Conservation (phyloP, 2,888 invertebrate genomes). For the Eupithecia insigniata region DNA sequence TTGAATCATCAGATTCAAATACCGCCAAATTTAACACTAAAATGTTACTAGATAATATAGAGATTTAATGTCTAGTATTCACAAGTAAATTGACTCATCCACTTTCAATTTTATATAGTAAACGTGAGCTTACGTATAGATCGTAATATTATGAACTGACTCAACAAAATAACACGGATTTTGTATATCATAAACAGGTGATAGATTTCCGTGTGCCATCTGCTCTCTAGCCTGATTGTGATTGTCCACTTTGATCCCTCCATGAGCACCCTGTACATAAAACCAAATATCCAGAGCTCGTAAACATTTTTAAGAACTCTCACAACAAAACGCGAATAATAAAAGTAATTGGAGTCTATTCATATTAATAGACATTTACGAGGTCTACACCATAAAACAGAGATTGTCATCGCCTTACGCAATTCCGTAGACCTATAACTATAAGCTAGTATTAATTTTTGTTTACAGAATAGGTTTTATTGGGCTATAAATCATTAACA, state of each 20-base stretch:
- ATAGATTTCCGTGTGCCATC: slow-evolving; percentile 65
- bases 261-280: slow-evolving; percentile 67
- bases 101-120: neutral
- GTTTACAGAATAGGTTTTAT: slow-evolving; percentile 72
- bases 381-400: slow-evolving; percentile 80
- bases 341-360: slow-evolving; percentile 85
- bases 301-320: slow-evolving; percentile 81
- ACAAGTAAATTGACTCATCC: neutral
- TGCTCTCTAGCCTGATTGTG: slow-evolving; percentile 58
- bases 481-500: slow-evolving; percentile 65
- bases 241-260: slow-evolving; percentile 61
- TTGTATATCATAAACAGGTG: slow-evolving; percentile 56
- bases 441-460: slow-evolving; percentile 65
- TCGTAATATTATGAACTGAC: neutral
- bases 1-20: neutral
- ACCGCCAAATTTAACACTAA: neutral
- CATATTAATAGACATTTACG: slow-evolving; percentile 85
- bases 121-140: neutral
- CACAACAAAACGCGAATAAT: slow-evolving; percentile 82
- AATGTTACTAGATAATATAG: neutral
- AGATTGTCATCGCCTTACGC: slow-evolving; percentile 81
- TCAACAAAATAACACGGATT: neutral
- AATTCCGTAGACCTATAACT: slow-evolving; percentile 60
- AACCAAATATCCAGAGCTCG: slow-evolving; percentile 76
- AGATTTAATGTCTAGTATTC: neutral